Conservation (phyloP, 2,113 vertebrate genomes). For the Marcusenius ussheri region DNA sequence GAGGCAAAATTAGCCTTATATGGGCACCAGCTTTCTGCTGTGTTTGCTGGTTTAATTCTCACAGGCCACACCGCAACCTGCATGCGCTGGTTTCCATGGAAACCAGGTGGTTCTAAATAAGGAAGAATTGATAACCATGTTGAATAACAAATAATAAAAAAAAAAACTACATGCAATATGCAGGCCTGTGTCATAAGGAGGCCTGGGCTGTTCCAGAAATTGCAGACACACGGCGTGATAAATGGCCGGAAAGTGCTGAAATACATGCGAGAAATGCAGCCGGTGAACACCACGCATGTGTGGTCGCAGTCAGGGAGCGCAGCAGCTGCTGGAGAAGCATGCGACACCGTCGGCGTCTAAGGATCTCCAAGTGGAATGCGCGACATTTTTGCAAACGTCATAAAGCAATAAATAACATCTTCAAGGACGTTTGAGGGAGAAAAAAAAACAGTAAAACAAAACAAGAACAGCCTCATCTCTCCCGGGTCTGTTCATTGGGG, state of each 20-base stretch:
- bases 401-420: conserved; percentile 55
- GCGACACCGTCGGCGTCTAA: no score
- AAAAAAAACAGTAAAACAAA: conserved; percentile 9
- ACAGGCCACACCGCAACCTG: neutral
- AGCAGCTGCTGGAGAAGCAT: neutral
- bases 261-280: neutral
- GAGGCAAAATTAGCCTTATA: neutral
- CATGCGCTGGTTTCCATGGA: conserved; percentile 28
- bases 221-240: neutral
- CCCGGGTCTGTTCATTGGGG: neutral
- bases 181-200: conserved; percentile 17
- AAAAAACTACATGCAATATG: conserved; percentile 32
- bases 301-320: neutral
- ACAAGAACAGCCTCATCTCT: conserved; percentile 11
- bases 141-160: conserved; percentile 35
- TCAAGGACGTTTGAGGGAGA: conserved; percentile 8
- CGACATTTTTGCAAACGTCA: conserved; percentile 56
- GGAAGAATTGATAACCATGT: conserved; percentile 59
- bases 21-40: neutral
- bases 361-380: conserved; percentile 43
- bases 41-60: neutral
- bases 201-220: neutral
- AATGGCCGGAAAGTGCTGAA: neutral
- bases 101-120: conserved; percentile 59
- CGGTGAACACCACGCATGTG: neutral